Evolutionary conservation across 2,113 vertebrate genomes (phyloP), one percentile per base, ranked within the genome.

Genomic region (Ailurus styani): DNA sequence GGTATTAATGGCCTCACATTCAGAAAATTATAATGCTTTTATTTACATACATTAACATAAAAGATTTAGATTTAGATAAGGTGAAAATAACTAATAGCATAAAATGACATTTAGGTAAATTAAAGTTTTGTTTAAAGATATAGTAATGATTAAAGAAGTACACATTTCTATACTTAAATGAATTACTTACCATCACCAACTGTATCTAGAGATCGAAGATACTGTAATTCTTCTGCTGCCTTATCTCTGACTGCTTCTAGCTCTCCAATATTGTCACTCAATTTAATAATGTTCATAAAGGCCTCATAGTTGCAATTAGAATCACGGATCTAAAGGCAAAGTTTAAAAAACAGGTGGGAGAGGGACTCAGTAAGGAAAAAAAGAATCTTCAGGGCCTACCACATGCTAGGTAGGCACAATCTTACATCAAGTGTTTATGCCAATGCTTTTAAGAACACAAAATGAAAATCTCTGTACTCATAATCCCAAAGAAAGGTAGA

Each of bases 221-320:
- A 99, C 96, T 99, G 99, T 96, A 99, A 98, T 99, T 99, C 99
- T 98, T 99, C 99, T 97, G 99, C 98, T 97, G 99, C 99, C 98
- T 99, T 99, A 99, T 99, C 99, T 98, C 99, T 99, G 87, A 99
- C 99, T 27, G 99, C 99, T 98, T 99, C 99, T 97, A 99, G 98
- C 98, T 99, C 99, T 37, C 99, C 96, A 55, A 99, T 98, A 97
- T 99, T 99, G 99, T 99, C 99, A 90, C 99, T 99, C 99, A 99
- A 98, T 99, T 99, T 99, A 98, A 99, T 99, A 98, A 99, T 99
- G 99, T 99, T 99, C 99, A 99, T 99, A 98, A 99, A 99, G 99
- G 99, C 99, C 99, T 99, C 99, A 96, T 99, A 99, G 98, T 99
- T 99, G 98, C 99, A 99, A 99, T 99, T 99, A 94, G 99, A 99